These are phyloP conservation scores for Drosophila borborema DNA, from an alignment of 2,888 invertebrate species.

Conservation along the genomic window DNA sequence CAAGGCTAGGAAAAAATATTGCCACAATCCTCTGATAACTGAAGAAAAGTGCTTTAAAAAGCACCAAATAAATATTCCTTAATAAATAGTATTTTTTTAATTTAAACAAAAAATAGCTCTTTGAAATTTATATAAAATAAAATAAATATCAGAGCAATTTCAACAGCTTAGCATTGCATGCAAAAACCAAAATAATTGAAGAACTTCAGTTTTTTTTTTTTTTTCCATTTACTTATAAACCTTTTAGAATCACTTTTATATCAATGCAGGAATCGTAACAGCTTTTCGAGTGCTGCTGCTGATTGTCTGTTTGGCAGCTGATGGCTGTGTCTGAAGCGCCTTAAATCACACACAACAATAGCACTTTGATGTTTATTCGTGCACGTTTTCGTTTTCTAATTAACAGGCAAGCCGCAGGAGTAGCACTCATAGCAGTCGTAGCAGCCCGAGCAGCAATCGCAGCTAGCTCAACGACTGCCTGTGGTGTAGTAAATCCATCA, in stretches of 20 bases:
- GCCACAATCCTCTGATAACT: too few relatives aligned
- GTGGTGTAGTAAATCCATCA: conserved; percentile 61
- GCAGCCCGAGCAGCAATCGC: conserved; percentile 1
- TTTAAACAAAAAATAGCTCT: too few relatives aligned
- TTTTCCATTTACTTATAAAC: background rate
- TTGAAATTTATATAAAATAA: too few relatives aligned
- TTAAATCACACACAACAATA: conserved; percentile 44
- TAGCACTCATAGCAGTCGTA: background rate
- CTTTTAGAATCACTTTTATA: background rate
- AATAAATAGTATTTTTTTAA: too few relatives aligned
- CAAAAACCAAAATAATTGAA: background rate
- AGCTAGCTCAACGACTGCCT: conserved; percentile 9
- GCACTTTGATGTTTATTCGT: conserved; percentile 64
- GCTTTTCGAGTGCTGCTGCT: conserved; percentile 14
- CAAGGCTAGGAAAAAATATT: too few relatives aligned
- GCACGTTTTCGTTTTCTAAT: conserved; percentile 64
- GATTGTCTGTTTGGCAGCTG: conserved; percentile 22
- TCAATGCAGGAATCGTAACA: background rate
- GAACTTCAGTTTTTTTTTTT: background rate
- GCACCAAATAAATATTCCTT: too few relatives aligned
- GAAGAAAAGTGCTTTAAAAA: too few relatives aligned
- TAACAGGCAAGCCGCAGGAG: conserved; percentile 48
- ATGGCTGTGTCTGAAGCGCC: conserved; percentile 28
- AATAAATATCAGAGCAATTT: background rate
- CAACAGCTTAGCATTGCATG: background rate